These are phyloP conservation scores for Mechanitis mazaeus DNA, from an alignment of 2,888 invertebrate genomes.

Conservation along the genomic window DNA sequence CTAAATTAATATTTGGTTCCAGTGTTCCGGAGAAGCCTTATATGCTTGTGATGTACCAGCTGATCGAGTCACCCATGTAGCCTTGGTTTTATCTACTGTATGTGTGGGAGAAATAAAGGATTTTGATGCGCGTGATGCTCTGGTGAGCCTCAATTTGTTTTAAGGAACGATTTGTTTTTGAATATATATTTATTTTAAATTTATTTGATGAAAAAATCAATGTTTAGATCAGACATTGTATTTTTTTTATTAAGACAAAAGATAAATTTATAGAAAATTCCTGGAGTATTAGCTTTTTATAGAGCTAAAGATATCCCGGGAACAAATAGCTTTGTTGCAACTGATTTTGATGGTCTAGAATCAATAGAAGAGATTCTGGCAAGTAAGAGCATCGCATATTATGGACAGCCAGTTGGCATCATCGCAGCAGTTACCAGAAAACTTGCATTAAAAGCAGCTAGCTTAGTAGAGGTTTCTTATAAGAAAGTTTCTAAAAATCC, in stretches of 20 bases:
- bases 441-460: slow-evolving; percentile 52
- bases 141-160: slow-evolving; percentile 61
- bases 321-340: slow-evolving; percentile 75
- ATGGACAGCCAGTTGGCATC: slow-evolving; percentile 85
- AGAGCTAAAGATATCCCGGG: slow-evolving; percentile 84
- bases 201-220: no score
- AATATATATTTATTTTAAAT: neutral
- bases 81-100: slow-evolving; percentile 76
- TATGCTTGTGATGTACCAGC: slow-evolving; percentile 78
- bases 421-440: slow-evolving; percentile 80
- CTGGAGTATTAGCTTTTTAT: slow-evolving; percentile 81
- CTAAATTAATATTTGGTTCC: slow-evolving; percentile 28
- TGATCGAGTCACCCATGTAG: slow-evolving; percentile 80
- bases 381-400: slow-evolving; percentile 74
- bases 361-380: slow-evolving; percentile 73
- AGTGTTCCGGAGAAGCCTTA: slow-evolving; percentile 82
- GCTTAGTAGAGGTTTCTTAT: slow-evolving; percentile 74
- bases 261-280: slow-evolving; percentile 67
- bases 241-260: neutral
- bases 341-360: slow-evolving; percentile 49
- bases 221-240: neutral
- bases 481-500: slow-evolving; percentile 58
- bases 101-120: slow-evolving; percentile 74
- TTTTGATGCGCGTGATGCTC: slow-evolving; percentile 77
- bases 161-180: neutral